A percentile compares a stretch with the other conserved stretches of the same genome.
Evolutionary conservation across 2,113 vertebrate species (phyloP).

Genomic region (Gymnocephalus cernua): DNA sequence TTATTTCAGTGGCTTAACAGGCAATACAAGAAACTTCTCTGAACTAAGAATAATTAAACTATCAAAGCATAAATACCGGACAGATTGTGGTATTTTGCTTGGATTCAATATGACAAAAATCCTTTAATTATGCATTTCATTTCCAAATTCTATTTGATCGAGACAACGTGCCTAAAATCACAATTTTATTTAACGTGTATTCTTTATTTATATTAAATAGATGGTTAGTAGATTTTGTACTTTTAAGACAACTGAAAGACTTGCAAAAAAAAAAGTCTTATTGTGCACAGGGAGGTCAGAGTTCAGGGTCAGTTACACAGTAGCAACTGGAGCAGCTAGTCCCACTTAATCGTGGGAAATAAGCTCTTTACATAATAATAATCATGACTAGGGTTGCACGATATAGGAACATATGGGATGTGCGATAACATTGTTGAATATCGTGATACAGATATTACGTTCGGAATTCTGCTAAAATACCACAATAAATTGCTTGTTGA

Average conservation of each 20-base stretch:
- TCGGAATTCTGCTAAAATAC: too few relatives aligned
- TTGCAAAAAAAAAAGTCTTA: background rate
- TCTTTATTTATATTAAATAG: background rate
- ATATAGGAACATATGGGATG: too few relatives aligned
- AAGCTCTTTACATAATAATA: background rate
- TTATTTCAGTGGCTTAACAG: background rate
- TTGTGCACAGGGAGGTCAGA: background rate
- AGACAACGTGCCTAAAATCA: background rate
- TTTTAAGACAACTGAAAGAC: background rate
- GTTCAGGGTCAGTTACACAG: background rate
- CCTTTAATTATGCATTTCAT: background rate
- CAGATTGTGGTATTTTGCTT: background rate
- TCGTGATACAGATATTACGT: too few relatives aligned
- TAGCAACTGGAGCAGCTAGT: background rate
- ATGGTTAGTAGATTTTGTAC: background rate
- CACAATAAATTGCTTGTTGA: too few relatives aligned
- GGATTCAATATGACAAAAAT: background rate
- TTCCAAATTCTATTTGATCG: background rate
- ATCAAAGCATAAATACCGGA: background rate
- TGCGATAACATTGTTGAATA: too few relatives aligned
- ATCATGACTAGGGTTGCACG: background rate
- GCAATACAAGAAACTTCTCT: background rate
- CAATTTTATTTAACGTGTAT: background rate
- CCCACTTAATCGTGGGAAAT: slow-evolving; percentile 14
- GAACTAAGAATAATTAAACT: background rate